Evolutionary conservation across 2,888 invertebrate genomes (phyloP).

Genomic region (Drosophila quinaria): DNA sequence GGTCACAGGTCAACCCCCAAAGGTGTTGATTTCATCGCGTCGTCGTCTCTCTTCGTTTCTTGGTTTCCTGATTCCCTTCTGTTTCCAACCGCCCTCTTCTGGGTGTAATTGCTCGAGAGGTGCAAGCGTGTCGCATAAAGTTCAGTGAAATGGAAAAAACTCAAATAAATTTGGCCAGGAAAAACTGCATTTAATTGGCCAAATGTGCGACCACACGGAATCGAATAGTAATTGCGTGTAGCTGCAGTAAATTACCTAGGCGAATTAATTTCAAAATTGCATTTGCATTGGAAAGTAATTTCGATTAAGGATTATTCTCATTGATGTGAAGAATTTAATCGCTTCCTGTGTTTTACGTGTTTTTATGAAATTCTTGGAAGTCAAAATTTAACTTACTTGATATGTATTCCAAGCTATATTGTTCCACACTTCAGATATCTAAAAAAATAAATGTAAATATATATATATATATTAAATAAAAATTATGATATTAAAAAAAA

Average conservation of each 20-base stretch:
- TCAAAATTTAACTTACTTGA: conserved; percentile 5
- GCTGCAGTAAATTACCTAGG: conserved; percentile 25
- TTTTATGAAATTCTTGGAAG: neutral
- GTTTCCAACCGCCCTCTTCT: neutral
- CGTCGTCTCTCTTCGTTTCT: conserved; percentile 13
- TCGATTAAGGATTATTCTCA: neutral
- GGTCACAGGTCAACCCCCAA: conserved; percentile 43
- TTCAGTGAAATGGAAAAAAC: conserved; percentile 37
- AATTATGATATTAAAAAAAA: too few relatives aligned
- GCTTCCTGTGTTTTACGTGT: neutral
- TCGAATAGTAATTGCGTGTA: conserved; percentile 14
- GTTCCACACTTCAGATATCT: neutral
- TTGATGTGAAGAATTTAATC: neutral
- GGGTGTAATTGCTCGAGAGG: conserved; percentile 27
- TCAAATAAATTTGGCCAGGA: conserved; percentile 25
- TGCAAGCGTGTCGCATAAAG: conserved; percentile 37
- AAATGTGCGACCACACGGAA: conserved; percentile 30
- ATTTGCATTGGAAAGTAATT: conserved; percentile 15
- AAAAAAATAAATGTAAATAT: neutral
- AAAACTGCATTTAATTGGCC: conserved; percentile 50
- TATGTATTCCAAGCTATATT: neutral
- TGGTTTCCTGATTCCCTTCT: conserved; percentile 9
- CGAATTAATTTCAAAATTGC: conserved; percentile 16
- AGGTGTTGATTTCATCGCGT: conserved; percentile 24
- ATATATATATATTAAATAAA: too few relatives aligned